phyloP scores from a whole-genome alignment of 2,113 vertebrate genomes.

The Meriones unguiculatus region DNA sequence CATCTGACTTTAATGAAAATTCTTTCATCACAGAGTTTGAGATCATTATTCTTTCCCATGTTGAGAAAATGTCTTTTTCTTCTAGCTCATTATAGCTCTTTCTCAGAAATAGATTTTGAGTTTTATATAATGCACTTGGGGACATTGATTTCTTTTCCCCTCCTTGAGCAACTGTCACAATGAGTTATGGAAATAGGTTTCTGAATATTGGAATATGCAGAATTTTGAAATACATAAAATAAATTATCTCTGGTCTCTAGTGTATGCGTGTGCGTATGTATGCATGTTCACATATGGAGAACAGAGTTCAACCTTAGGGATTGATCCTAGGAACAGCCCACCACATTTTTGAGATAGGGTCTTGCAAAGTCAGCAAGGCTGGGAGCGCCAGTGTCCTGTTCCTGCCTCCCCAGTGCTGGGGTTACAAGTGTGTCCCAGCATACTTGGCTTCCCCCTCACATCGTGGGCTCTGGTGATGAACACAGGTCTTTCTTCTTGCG shows the following conservation, averaged over 20 bases:
- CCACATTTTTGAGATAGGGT: not conserved
- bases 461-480: not conserved
- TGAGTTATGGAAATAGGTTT: constrained; percentile 59
- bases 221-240: constrained; percentile 23
- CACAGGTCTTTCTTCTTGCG: not conserved
- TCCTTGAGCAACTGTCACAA: constrained; percentile 33
- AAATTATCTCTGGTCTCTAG: constrained; percentile 23
- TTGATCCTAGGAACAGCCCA: not conserved
- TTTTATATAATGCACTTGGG: constrained; percentile 60
- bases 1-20: constrained; percentile 30
- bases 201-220: constrained; percentile 24
- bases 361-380: not conserved
- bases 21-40: constrained; percentile 55
- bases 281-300: not conserved
- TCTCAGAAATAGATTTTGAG: constrained; percentile 64
- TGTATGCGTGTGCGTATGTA: rapidly evolving
- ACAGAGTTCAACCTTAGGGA: not conserved
- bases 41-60: constrained; percentile 49
- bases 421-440: not conserved
- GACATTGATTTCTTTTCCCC: constrained; percentile 31
- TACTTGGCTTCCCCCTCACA: not conserved
- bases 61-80: constrained; percentile 58
- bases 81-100: constrained; percentile 10
- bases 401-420: not conserved
- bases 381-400: too few species aligned